phyloP scores from a whole-genome alignment of 2,113 vertebrate species.

The Seriola aureovittata region DNA sequence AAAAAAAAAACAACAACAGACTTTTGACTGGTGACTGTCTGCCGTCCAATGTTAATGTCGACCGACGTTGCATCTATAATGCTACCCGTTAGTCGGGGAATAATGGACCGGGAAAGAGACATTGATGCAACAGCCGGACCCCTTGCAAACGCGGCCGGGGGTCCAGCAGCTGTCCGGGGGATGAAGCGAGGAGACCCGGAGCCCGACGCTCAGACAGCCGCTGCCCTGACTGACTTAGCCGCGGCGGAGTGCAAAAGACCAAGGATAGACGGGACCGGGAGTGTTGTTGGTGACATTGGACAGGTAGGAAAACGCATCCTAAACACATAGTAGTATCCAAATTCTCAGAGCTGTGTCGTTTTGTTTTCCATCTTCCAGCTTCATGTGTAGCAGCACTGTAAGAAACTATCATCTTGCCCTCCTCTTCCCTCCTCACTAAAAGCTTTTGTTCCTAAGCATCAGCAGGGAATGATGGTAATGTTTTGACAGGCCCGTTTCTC shows the following conservation, averaged over 20 bases:
- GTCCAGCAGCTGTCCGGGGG: constrained; percentile 78
- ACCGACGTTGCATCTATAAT: constrained; percentile 85
- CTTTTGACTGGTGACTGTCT: constrained; percentile 63
- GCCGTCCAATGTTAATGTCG: constrained; percentile 86
- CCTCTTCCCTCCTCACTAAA: background rate
- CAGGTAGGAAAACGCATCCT: constrained; percentile 74
- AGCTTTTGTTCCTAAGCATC: constrained; percentile 65
- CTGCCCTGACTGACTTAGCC: constrained; percentile 73
- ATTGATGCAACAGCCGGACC: constrained; percentile 77
- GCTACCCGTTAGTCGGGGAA: constrained; percentile 84
- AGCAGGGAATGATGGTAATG: constrained; percentile 40
- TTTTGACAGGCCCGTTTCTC: constrained; percentile 56
- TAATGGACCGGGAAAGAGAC: constrained; percentile 83
- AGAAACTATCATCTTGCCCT: constrained; percentile 17
- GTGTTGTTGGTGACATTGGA: constrained; percentile 79
- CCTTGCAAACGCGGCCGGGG: constrained; percentile 68
- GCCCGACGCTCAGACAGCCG: constrained; percentile 81
- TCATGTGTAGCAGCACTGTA: constrained; percentile 8
- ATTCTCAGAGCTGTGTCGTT: background rate
- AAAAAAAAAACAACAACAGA: constrained; percentile 20
- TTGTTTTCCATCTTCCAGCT: background rate
- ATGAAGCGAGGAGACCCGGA: constrained; percentile 86
- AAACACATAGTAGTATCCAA: constrained; percentile 22
- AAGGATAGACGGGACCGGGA: constrained; percentile 80
- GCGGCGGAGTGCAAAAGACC: constrained; percentile 86